Conservation (phyloP, 2,797 vertebrate species). For the Leptatherina wallacei region DNA sequence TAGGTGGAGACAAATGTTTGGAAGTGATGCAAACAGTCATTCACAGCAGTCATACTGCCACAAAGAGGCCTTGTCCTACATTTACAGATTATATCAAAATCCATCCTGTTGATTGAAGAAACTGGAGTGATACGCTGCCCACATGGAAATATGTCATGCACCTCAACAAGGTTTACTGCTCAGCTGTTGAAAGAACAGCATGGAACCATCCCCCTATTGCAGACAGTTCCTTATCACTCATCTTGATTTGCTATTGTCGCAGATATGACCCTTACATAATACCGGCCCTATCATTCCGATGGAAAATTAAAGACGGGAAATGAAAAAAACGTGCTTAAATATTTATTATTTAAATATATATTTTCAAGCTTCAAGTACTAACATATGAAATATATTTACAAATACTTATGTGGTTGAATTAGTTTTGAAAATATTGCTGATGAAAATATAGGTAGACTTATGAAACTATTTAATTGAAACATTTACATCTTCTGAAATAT, state of each 20-base stretch:
- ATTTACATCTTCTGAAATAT: background rate
- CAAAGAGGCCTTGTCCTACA: background rate
- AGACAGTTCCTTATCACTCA: constrained; percentile 65
- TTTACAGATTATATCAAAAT: background rate
- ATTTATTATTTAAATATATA: background rate
- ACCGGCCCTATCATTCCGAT: constrained; percentile 5
- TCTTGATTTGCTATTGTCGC: constrained; percentile 50
- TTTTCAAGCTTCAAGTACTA: background rate
- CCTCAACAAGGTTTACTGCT: constrained; percentile 51
- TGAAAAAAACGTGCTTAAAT: background rate
- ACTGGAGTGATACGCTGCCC: background rate
- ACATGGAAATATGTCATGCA: constrained; percentile 38
- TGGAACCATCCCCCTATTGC: constrained; percentile 26
- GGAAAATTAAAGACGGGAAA: background rate
- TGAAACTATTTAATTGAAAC: background rate
- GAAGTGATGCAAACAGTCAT: background rate
- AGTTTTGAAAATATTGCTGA: background rate
- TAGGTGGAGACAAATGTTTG: background rate
- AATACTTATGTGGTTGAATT: background rate
- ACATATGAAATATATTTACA: constrained; percentile 9
- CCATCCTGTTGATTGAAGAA: background rate
- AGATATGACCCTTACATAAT: constrained; percentile 73
- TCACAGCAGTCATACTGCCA: background rate
- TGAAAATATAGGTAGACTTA: background rate
- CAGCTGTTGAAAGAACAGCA: constrained; percentile 33